phyloP scores from a whole-genome alignment of 2,888 invertebrate genomes.

The Epicampocera succincta region DNA sequence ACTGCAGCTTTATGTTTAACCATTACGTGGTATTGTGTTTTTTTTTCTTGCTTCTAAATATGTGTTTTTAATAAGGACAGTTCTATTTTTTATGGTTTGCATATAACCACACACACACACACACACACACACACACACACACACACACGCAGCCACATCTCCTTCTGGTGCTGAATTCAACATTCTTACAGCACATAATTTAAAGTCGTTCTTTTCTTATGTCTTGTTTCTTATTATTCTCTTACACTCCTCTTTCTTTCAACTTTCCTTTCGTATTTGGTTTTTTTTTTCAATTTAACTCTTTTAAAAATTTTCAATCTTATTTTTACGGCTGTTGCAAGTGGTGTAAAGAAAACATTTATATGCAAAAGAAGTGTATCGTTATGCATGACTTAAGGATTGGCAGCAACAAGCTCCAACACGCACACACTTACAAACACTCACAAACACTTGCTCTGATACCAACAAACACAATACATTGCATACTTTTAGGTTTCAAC shows the following conservation, averaged over 20 bases:
- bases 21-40: background rate
- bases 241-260: background rate
- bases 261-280: background rate
- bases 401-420: conserved; percentile 20
- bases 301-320: conserved; percentile 46
- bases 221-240: conserved; percentile 10
- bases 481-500: background rate
- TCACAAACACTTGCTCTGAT: background rate
- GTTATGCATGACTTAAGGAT: conserved; percentile 45
- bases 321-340: conserved; percentile 15
- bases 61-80: conserved; percentile 27
- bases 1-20: background rate
- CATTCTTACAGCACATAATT: conserved; percentile 45
- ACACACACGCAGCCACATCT: background rate
- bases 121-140: conserved; percentile 3
- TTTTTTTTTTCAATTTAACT: conserved; percentile 17
- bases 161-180: conserved; percentile 14
- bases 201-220: conserved; percentile 2
- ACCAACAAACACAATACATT: background rate
- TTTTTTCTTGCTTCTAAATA: background rate
- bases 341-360: conserved; percentile 20
- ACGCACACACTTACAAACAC: background rate
- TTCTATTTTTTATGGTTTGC: background rate
- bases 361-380: conserved; percentile 39
- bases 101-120: background rate